Percentiles rank a stretch among this genome's conserved stretches.
Evolutionary conservation across 2,888 invertebrate species (phyloP).

Genomic region (Clostera curtula): DNA sequence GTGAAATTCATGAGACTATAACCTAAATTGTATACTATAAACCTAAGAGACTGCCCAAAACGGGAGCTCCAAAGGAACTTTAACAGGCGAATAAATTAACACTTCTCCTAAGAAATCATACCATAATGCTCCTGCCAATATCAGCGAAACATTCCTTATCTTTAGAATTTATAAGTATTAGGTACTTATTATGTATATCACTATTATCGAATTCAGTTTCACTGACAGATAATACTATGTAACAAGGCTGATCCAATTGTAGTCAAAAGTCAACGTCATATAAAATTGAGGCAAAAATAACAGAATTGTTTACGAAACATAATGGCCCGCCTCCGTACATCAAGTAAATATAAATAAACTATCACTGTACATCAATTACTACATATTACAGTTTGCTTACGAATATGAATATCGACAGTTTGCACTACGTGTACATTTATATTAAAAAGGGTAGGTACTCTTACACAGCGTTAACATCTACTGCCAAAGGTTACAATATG

Average conservation of each 20-base stretch:
- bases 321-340: constrained; percentile 11
- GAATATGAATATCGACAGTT: constrained; percentile 48
- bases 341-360: constrained; percentile 15
- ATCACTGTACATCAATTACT: constrained; percentile 25
- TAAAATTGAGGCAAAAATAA: constrained; percentile 55
- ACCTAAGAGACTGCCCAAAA: constrained; percentile 17
- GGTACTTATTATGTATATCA: constrained; percentile 30
- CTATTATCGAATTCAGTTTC: constrained; percentile 47
- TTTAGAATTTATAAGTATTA: constrained; percentile 33
- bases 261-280: constrained; percentile 40
- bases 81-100: constrained; percentile 24
- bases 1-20: constrained; percentile 15
- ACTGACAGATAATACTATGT: constrained; percentile 48
- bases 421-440: constrained; percentile 29
- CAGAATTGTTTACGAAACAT: constrained; percentile 30
- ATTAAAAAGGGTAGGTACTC: constrained; percentile 25
- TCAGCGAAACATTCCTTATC: constrained; percentile 38
- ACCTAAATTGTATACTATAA: constrained; percentile 5
- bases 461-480: constrained; percentile 23
- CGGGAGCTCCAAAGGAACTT: constrained; percentile 33
- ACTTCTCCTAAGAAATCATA: constrained; percentile 8
- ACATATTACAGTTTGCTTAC: constrained; percentile 35
- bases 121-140: constrained; percentile 20
- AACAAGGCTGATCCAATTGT: constrained; percentile 62
- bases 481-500: constrained; percentile 7